Percentiles rank a stretch among this genome's conserved stretches.
These are phyloP conservation scores for Macrotis lagotis DNA, from an alignment of 2,113 vertebrate genomes.

Conservation along the genomic window DNA sequence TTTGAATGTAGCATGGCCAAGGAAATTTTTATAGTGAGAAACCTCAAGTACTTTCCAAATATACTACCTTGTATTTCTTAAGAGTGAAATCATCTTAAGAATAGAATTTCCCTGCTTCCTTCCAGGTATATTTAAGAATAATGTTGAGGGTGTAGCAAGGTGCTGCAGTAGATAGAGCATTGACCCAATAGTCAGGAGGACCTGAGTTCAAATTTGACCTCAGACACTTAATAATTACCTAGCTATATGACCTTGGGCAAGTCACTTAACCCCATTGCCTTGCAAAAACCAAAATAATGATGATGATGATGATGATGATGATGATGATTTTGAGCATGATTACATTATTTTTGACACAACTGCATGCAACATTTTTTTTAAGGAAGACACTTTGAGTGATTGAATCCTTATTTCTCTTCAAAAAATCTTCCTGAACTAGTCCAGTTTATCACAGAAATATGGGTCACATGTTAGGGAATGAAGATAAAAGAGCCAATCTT, in stretches of 20 bases:
- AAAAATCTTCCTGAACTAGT: slow-evolving; percentile 56
- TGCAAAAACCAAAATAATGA: no score
- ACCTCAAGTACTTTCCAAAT: not conserved
- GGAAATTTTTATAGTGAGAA: not conserved
- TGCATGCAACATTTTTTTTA: not conserved
- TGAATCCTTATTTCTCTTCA: slow-evolving; percentile 51
- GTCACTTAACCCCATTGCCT: no score
- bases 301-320: no score
- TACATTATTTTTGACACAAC: slow-evolving; percentile 58
- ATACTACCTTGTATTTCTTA: slow-evolving; percentile 16
- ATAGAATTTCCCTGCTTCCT: slow-evolving; percentile 33
- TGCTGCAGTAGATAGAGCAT: no score
- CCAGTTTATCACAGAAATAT: not conserved
- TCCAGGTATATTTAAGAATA: slow-evolving; percentile 48
- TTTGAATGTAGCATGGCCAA: not conserved
- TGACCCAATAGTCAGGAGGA: no score
- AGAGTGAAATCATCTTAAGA: not conserved
- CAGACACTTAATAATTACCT: no score
- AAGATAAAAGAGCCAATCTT: slow-evolving; percentile 58
- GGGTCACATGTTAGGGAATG: slow-evolving; percentile 21
- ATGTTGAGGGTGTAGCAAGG: no score
- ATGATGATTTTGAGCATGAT: no score
- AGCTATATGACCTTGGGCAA: no score
- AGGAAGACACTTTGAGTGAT: slow-evolving; percentile 47
- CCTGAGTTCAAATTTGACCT: no score